A percentile compares a stretch with the other conserved stretches of the same genome.
These are phyloP conservation scores for Novumbra hubbsi DNA, from an alignment of 2,797 vertebrate genomes.

Conservation along the genomic window DNA sequence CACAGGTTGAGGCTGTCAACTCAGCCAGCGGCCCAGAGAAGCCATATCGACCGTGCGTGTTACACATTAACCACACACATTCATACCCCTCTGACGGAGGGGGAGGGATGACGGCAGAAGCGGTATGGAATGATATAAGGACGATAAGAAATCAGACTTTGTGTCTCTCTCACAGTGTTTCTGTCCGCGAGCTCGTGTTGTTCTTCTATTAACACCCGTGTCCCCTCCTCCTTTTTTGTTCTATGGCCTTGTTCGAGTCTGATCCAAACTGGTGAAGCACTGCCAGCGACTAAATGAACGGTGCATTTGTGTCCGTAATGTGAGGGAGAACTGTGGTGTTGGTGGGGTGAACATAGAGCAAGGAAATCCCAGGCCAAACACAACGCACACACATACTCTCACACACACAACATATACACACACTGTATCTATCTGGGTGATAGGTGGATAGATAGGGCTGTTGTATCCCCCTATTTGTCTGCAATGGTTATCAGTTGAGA, in stretches of 20 bases:
- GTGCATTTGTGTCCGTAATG: slow-evolving; percentile 33
- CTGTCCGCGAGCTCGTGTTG: neutral
- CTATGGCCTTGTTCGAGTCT: neutral
- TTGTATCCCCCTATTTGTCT: slow-evolving; percentile 16
- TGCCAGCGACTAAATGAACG: neutral
- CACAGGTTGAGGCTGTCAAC: slow-evolving; percentile 77
- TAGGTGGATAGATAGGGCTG: slow-evolving; percentile 55
- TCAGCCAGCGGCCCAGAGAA: slow-evolving; percentile 59
- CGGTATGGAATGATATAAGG: neutral
- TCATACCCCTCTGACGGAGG: slow-evolving; percentile 7
- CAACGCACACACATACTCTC: slow-evolving; percentile 14
- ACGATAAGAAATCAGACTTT: slow-evolving; percentile 16
- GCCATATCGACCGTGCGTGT: slow-evolving; percentile 73
- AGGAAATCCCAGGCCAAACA: slow-evolving; percentile 56
- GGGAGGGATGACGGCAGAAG: neutral
- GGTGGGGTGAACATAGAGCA: slow-evolving; percentile 43
- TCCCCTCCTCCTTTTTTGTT: neutral
- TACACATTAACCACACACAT: slow-evolving; percentile 75
- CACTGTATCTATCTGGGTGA: slow-evolving; percentile 59
- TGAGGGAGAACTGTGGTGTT: slow-evolving; percentile 26
- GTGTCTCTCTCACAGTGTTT: neutral
- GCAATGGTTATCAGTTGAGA: slow-evolving; percentile 67
- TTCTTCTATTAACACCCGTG: neutral
- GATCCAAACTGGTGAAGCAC: neutral
- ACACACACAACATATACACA: slow-evolving; percentile 36